These are phyloP conservation scores for Dolichoris vasculosae DNA, from an alignment of 1,140 invertebrate genomes.

Conservation along the genomic window DNA sequence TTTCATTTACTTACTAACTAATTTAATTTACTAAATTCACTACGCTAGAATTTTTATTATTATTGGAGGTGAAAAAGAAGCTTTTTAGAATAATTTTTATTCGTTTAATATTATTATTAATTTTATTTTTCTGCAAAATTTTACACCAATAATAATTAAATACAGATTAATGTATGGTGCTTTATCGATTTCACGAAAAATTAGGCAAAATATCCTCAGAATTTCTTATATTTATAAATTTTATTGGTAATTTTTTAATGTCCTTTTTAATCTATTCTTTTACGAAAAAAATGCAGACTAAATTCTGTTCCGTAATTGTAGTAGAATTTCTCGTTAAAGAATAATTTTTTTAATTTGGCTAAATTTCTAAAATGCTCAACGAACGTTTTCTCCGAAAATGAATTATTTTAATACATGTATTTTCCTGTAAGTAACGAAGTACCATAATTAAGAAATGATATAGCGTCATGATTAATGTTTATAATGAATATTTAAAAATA, in stretches of 20 bases:
- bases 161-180: not conserved
- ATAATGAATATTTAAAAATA: too few relatives aligned
- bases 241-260: not conserved
- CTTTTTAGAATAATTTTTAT: not conserved
- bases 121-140: not conserved
- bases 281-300: not conserved
- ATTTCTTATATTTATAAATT: not conserved
- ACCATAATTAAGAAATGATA: too few relatives aligned
- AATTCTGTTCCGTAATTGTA: not conserved
- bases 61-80: not conserved
- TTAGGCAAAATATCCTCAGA: not conserved
- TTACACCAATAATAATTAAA: not conserved
- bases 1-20: too few relatives aligned
- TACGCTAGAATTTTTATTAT: not conserved
- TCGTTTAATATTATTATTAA: not conserved
- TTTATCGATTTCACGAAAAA: not conserved
- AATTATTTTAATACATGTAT: too few relatives aligned
- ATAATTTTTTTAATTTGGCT: not conserved
- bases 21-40: too few relatives aligned
- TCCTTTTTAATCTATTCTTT: not conserved
- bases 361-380: not conserved
- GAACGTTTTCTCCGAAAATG: not conserved
- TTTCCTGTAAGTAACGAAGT: too few relatives aligned
- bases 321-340: not conserved
- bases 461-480: too few relatives aligned